Evolutionary conservation across 2,888 invertebrate species (phyloP).

Genomic region (Meliscaeva auricollis): DNA sequence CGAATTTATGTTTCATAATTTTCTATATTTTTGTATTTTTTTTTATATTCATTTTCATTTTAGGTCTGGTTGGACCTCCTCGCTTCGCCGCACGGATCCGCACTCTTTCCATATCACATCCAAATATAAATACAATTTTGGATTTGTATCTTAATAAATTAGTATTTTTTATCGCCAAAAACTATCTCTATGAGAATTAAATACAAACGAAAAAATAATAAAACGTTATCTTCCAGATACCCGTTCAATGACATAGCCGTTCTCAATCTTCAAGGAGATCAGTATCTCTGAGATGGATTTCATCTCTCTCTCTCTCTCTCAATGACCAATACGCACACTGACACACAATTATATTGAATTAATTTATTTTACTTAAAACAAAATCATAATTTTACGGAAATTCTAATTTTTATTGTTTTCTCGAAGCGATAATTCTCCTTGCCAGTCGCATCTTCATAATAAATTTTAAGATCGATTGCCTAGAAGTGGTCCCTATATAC

Average conservation of each 20-base stretch:
- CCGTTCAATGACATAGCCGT: conserved; percentile 50
- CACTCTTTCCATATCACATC: neutral
- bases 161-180: conserved; percentile 70
- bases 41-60: conserved; percentile 55
- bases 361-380: conserved; percentile 65
- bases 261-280: conserved; percentile 50
- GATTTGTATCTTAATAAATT: conserved; percentile 68
- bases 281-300: conserved; percentile 60
- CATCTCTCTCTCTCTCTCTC: too few species aligned
- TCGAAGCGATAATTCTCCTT: neutral
- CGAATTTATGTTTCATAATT: conserved; percentile 73
- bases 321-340: neutral
- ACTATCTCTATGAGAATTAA: conserved; percentile 66
- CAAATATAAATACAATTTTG: conserved; percentile 8
- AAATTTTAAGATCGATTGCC: conserved; percentile 72
- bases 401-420: conserved; percentile 31
- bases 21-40: conserved; percentile 24
- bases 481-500: neutral
- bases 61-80: conserved; percentile 33
- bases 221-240: conserved; percentile 49
- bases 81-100: neutral
- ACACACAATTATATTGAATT: neutral
- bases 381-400: conserved; percentile 67
- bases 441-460: conserved; percentile 55
- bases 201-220: conserved; percentile 7